A percentile compares a stretch with the other conserved stretches of the same genome.
Conservation (phyloP, 2,888 invertebrate genomes). For the Nemotelus nigrinus region DNA sequence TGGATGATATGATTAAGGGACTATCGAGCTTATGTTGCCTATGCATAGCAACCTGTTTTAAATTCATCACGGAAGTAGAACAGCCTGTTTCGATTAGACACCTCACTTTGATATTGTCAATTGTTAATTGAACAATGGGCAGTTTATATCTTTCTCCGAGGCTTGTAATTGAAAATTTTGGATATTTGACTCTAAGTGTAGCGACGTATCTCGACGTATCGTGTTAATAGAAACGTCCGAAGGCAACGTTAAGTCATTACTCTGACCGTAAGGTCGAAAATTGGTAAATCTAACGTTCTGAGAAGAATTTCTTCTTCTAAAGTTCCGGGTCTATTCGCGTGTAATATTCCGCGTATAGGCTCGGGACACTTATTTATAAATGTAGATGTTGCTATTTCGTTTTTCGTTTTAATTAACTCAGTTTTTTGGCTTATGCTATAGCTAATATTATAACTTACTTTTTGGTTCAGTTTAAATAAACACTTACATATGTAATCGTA, state of each 20-base stretch:
- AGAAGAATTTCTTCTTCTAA: conserved; percentile 3
- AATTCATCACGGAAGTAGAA: conserved; percentile 17
- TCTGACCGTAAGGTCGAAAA: too few relatives aligned
- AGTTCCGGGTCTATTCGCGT: conserved; percentile 4
- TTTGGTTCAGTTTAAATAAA: conserved; percentile 21
- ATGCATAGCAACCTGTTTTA: background rate
- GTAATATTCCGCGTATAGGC: conserved; percentile 17
- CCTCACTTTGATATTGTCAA: conserved; percentile 10
- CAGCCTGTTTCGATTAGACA: conserved; percentile 17
- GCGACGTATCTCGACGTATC: background rate
- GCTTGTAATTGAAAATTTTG: conserved; percentile 26
- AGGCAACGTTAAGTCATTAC: conserved; percentile 4
- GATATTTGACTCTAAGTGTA: conserved; percentile 7
- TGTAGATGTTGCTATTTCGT: conserved; percentile 33
- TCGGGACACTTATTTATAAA: conserved; percentile 32
- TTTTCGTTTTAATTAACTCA: conserved; percentile 31
- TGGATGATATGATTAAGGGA: conserved; percentile 11
- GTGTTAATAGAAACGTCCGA: conserved; percentile 22
- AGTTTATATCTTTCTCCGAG: background rate
- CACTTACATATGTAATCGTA: conserved; percentile 27
- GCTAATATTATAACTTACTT: conserved; percentile 19
- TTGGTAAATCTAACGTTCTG: conserved; percentile 19
- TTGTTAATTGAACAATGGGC: conserved; percentile 18
- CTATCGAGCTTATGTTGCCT: conserved; percentile 14
- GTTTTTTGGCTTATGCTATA: conserved; percentile 19